Percentiles rank a stretch among this genome's conserved stretches.
phyloP scores from a whole-genome alignment of 2,113 vertebrate species.

The Heliornis fulica region DNA sequence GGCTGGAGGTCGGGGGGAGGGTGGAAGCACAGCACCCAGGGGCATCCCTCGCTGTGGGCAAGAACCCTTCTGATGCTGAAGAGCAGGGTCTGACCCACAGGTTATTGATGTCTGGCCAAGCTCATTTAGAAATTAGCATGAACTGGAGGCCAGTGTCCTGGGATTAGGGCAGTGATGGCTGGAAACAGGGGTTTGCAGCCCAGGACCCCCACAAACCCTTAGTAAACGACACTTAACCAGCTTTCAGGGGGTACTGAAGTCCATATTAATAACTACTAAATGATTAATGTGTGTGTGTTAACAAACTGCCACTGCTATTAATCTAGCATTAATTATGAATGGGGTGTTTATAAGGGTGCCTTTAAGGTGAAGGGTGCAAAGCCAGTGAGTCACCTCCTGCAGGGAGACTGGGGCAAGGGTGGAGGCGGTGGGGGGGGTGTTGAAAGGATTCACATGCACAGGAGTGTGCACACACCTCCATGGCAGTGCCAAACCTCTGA shows the following conservation, averaged over 20 bases:
- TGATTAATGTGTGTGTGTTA: not conserved
- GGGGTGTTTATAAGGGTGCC: not conserved
- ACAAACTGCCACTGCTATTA: not conserved
- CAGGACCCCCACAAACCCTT: not conserved
- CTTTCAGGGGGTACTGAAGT: not conserved
- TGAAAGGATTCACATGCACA: not conserved
- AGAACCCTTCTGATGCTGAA: too few relatives aligned
- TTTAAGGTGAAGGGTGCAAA: not conserved
- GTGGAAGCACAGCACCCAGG: too few relatives aligned
- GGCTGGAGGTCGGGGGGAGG: not conserved
- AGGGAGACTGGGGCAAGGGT: not conserved
- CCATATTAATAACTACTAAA: not conserved
- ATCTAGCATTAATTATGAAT: slow-evolving; percentile 20
- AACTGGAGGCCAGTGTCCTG: not conserved
- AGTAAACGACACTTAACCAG: not conserved
- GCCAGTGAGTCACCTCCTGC: not conserved
- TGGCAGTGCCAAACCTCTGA: rapidly evolving
- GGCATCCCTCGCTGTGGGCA: not conserved
- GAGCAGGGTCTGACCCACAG: not conserved
- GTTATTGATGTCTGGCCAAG: not conserved
- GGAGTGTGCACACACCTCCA: rapidly evolving
- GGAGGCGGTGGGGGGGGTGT: not conserved
- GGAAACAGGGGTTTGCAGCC: not conserved
- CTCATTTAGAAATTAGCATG: not conserved
- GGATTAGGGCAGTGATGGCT: not conserved